Evolutionary conservation across 2,888 invertebrate genomes (phyloP), one percentile per base, ranked within the genome.

Genomic region (Heteropelma amictum): DNA sequence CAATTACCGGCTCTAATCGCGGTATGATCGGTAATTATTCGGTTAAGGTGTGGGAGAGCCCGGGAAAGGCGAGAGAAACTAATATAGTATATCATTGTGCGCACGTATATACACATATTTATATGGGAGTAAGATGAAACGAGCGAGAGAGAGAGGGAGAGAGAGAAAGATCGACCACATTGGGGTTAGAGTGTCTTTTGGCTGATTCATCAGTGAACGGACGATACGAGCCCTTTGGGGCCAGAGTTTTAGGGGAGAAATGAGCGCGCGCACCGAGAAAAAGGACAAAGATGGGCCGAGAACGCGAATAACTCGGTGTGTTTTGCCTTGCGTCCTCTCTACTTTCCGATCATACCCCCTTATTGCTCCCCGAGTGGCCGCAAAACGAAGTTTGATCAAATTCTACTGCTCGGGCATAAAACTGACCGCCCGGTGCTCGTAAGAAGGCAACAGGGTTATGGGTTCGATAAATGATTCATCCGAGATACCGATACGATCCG

Each of bases 341-440:
- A 53, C 38, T 54, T 33, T 56, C 56, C 60, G 54, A 35, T 51
- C 58, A 67, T 58, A 35, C 58, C 78, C 76, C 78, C 88, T 89
- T 89, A 89, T 88, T 89, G 86, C 89, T 89, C 89, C 89, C 89
- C 85, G 86, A 89, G 89, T 89, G 87, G 83, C 87, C 88, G 88
- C 89, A 88, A 89, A 89, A 87, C 87, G 87, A 87, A 89, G 86
- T 89, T 89, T 89, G 88, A 89, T 89, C 89, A 89, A 88, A 89
- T 89, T 89, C 88, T 87, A 89, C 87, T 86, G 86, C 85, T 85
- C 85, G 82, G 83, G 85, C 88, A 88, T 89, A 89, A 89, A 89
- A 89, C 89, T 89, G 89, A 89, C 89, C 89, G 82, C 73, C 77
- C 70, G 58, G 49, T 23, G 19, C 30, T 38, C 58, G 53, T 42